These are phyloP conservation scores for Liasis olivaceus DNA, from an alignment of 2,797 vertebrate genomes.

Conservation along the genomic window DNA sequence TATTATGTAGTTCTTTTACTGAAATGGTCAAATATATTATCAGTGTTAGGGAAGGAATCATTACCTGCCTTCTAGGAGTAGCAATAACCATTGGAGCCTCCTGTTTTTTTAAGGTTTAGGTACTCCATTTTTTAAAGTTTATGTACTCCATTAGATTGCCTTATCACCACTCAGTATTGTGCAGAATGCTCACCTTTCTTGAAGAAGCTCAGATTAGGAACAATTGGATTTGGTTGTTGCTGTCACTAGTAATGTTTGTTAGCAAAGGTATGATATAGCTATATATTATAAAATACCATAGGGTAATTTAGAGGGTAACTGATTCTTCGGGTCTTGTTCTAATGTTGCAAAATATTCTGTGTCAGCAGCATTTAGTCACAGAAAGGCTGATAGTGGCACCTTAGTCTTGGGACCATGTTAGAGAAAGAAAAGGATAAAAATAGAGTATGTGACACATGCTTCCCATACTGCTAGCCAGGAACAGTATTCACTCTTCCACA, in stretches of 20 bases:
- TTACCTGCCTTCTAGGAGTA: background rate
- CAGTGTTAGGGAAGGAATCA: background rate
- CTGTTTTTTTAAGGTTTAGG: constrained; percentile 10
- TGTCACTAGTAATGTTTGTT: constrained; percentile 28
- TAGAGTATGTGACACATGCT: constrained; percentile 62
- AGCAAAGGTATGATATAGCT: background rate
- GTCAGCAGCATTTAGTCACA: background rate
- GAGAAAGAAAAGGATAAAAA: constrained; percentile 69
- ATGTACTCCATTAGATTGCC: background rate
- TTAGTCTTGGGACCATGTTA: constrained; percentile 51
- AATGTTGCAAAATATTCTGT: constrained; percentile 35
- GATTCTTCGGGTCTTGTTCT: constrained; percentile 25
- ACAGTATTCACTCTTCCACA: constrained; percentile 48
- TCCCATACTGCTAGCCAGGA: constrained; percentile 52
- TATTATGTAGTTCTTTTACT: background rate
- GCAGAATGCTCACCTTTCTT: constrained; percentile 20
- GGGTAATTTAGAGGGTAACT: background rate
- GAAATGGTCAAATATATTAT: background rate
- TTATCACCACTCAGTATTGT: background rate
- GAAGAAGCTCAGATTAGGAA: background rate
- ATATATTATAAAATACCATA: background rate
- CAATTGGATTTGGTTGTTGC: background rate
- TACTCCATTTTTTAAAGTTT: background rate
- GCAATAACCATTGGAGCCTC: background rate
- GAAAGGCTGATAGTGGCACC: constrained; percentile 49